phyloP scores from a whole-genome alignment of 2,888 invertebrate species.

The Sialis lutaria region DNA sequence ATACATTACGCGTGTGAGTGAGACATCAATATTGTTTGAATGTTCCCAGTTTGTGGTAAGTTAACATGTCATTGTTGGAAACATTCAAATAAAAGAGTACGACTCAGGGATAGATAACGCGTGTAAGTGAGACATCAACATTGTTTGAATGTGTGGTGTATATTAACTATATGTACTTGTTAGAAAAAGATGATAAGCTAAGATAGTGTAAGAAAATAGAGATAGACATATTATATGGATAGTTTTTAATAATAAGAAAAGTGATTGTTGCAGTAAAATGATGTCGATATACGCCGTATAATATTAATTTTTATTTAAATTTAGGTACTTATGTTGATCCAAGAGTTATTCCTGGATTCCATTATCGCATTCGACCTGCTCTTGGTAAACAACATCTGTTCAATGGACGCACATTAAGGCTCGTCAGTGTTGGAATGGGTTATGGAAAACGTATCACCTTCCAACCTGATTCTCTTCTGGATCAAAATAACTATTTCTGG shows the following conservation, averaged over 20 bases:
- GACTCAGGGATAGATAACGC: no score
- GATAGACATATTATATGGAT: not conserved
- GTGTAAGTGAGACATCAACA: no score
- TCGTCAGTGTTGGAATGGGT: slow-evolving; percentile 53
- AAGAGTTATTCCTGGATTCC: slow-evolving; percentile 53
- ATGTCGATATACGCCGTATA: no score
- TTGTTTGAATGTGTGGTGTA: no score
- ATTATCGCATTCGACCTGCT: slow-evolving; percentile 52
- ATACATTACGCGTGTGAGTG: no score
- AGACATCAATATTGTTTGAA: no score
- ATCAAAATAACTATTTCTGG: slow-evolving; percentile 55
- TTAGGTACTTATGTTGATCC: slow-evolving; percentile 55
- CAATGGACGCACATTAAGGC: slow-evolving; percentile 39
- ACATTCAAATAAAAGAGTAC: no score
- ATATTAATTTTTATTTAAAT: slow-evolving; percentile 20
- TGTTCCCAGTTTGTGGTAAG: no score
- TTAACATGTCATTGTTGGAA: no score
- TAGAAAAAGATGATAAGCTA: no score
- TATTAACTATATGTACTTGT: no score
- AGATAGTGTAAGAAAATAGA: no score
- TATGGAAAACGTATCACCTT: slow-evolving; percentile 62
- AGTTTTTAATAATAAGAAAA: not conserved
- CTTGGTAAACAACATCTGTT: slow-evolving; percentile 44
- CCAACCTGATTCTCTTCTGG: slow-evolving; percentile 39
- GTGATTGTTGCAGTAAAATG: not conserved